Evolutionary conservation across 2,888 invertebrate genomes (phyloP).

Genomic region (Drosophila borealis): DNA sequence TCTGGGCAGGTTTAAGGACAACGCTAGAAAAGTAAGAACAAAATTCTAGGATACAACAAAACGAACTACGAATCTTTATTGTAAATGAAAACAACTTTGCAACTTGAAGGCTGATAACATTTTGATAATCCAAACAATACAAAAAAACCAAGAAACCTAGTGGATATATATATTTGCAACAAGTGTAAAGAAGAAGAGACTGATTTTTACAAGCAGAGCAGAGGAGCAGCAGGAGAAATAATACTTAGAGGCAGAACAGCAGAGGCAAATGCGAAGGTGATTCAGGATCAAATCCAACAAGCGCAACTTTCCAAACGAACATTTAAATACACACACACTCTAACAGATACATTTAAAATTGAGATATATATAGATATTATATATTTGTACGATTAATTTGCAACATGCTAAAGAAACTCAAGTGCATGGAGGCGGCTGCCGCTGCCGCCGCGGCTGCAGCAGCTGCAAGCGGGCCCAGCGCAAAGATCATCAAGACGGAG

Average conservation of each 20-base stretch:
- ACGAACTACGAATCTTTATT: conserved; percentile 16
- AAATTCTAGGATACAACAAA: conserved; percentile 57
- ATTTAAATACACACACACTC: conserved; percentile 15
- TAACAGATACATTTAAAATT: conserved; percentile 23
- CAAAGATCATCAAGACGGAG: conserved; percentile 82
- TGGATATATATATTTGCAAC: conserved; percentile 53
- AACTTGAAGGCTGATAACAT: conserved; percentile 80
- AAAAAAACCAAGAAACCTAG: conserved; percentile 38
- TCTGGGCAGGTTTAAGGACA: conserved; percentile 80
- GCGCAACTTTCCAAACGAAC: conserved; percentile 40
- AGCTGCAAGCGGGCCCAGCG: conserved; percentile 7
- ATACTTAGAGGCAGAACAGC: conserved; percentile 14
- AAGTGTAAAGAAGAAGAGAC: conserved; percentile 81
- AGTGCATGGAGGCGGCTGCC: conserved; percentile 79
- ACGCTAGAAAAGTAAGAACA: conserved; percentile 71
- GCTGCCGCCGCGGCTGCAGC: conserved; percentile 47
- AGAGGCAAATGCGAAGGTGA: conserved; percentile 65
- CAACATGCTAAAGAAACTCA: conserved; percentile 82
- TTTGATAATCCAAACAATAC: conserved; percentile 63
- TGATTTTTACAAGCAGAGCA: conserved; percentile 71
- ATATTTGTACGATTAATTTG: conserved; percentile 31
- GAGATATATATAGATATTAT: conserved; percentile 16
- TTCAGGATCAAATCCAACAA: conserved; percentile 76
- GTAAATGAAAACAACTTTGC: conserved; percentile 62
- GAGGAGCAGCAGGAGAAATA: conserved; percentile 4